Base-by-base conservation (phyloP, 2,797 vertebrate species). In the Apogon hyalosoma region DNA sequence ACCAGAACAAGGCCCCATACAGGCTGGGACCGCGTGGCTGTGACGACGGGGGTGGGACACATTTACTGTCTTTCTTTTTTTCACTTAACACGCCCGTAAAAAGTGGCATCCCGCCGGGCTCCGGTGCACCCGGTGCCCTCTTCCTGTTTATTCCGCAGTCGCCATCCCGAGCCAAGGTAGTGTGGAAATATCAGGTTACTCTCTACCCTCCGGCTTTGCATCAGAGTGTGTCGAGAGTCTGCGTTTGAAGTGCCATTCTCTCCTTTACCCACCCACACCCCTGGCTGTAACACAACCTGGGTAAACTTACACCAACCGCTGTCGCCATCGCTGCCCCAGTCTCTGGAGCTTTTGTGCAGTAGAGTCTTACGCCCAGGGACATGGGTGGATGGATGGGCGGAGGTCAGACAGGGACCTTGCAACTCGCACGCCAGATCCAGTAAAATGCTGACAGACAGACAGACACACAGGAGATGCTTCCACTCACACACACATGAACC, bases 241-340 rank as follows among this genome's bases (percentile, higher is more conserved):
- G 24, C 4, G 74, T 87, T 90, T 90, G 88, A 90, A 88, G 85
- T 68, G 46, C 63, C 83, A 81, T 79, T 73, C 70, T 33, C 65
- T 74, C 57, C 21, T 63, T 64, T 13, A 70, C 59, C 73, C 69
- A 69, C 69, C 66, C 59, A 40, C 79, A 74, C 77, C 80, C 54
- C 15, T 10, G 62, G 83, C 77, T 75, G 89, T 75, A 92, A 91
- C 80, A 63, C 56, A 82, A 89, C 73, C 88, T 62, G 70, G 71
- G 84, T 89, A 90, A 91, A 75, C 85, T 21, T 87, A 93, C 85
- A 92, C 91, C 77, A 18, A 33, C 51, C 40, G 24, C 63, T 74
- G 38, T 14, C 21, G 1, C 36, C 65, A 43, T 15, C 54, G 1
- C 58, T 10, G 8, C 69, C 60, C 52, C 42, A 11, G 4, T 78